A percentile compares a stretch with the other conserved stretches of the same genome.
These are phyloP conservation scores for Tamias sibiricus DNA, from an alignment of 2,113 vertebrate genomes.

Conservation along the genomic window DNA sequence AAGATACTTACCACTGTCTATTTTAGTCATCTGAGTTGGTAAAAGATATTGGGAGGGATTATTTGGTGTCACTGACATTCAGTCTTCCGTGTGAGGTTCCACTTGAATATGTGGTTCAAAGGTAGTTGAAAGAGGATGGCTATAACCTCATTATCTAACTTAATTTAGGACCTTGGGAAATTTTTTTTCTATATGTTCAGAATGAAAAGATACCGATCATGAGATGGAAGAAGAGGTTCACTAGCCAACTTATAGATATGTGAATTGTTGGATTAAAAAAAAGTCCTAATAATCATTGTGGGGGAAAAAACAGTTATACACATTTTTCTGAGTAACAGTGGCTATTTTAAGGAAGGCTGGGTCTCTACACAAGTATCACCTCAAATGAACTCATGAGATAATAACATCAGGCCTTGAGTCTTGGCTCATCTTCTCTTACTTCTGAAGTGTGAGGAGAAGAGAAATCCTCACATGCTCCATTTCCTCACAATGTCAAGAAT, in stretches of 20 bases:
- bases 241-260: neutral
- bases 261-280: neutral
- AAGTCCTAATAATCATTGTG: neutral
- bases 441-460: neutral
- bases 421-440: neutral
- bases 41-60: neutral
- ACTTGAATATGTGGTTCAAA: neutral
- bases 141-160: neutral
- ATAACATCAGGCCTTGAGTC: neutral
- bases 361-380: neutral
- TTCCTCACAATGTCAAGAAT: neutral
- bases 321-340: conserved; percentile 12
- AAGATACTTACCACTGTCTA: neutral
- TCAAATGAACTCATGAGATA: conserved; percentile 46
- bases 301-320: neutral
- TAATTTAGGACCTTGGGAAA: neutral
- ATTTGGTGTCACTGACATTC: neutral
- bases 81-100: neutral
- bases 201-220: neutral
- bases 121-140: neutral
- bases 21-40: neutral
- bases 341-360: neutral
- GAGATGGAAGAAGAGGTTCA: neutral
- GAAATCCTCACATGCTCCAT: neutral
- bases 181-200: neutral